A percentile compares a stretch with the other conserved stretches of the same genome.
Evolutionary conservation across 2,113 vertebrate species (phyloP).

Genomic region (Hemibagrus wyckioides): DNA sequence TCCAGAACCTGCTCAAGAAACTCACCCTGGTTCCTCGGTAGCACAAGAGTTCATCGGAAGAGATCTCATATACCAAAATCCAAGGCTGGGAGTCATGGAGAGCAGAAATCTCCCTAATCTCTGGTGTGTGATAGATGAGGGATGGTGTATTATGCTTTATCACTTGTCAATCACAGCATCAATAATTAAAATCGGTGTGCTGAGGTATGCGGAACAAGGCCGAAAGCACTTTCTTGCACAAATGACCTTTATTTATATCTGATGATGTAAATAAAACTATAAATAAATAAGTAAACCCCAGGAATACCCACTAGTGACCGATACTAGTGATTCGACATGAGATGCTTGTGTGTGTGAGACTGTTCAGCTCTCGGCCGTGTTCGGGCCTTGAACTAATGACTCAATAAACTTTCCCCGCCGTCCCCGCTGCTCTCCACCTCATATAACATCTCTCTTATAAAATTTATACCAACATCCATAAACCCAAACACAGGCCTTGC

Average conservation of each 20-base stretch:
- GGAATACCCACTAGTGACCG: neutral
- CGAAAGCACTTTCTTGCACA: neutral
- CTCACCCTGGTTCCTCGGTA: neutral
- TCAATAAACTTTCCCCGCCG: slow-evolving; percentile 52
- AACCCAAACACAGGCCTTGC: slow-evolving; percentile 38
- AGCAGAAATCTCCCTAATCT: neutral
- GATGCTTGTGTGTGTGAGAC: neutral
- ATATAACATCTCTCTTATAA: slow-evolving; percentile 58
- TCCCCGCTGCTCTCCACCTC: slow-evolving; percentile 52
- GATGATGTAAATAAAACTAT: neutral
- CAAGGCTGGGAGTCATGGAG: neutral
- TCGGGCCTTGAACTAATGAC: slow-evolving; percentile 48
- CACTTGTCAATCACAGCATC: neutral
- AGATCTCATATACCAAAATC: neutral
- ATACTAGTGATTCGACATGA: neutral
- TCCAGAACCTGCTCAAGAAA: neutral
- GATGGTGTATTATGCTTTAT: too few species aligned
- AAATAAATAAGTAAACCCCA: neutral
- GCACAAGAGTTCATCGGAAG: neutral
- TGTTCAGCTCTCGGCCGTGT: neutral
- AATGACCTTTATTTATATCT: neutral
- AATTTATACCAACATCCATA: slow-evolving; percentile 62
- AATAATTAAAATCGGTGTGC: neutral
- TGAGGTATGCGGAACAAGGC: neutral
- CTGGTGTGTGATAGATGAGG: neutral